Evolutionary conservation across 2,797 vertebrate genomes (phyloP).

Genomic region (Phalanger gymnotis): DNA sequence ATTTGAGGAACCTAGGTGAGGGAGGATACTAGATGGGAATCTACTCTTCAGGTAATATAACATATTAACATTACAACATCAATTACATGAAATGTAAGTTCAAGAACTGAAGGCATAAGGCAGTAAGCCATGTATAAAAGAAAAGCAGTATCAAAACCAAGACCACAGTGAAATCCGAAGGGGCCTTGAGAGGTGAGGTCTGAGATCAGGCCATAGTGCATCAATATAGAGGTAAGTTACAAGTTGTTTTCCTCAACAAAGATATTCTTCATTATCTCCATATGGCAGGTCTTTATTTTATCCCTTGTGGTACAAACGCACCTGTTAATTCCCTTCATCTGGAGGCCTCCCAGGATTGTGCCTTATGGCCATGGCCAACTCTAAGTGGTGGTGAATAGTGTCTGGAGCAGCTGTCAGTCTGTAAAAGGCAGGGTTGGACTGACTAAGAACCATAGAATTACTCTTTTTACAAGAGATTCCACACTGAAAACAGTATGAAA

Average conservation of each 20-base stretch:
- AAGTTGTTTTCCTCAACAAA: neutral
- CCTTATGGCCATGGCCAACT: neutral
- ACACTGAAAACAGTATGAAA: neutral
- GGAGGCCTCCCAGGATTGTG: neutral
- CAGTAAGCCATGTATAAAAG: neutral
- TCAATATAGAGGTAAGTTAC: neutral
- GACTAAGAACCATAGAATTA: neutral
- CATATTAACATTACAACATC: neutral
- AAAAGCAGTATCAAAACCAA: neutral
- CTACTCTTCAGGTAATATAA: neutral
- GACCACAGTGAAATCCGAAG: neutral
- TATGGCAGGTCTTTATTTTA: neutral
- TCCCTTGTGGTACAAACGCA: neutral
- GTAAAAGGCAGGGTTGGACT: neutral
- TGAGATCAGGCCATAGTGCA: neutral
- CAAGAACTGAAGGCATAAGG: neutral
- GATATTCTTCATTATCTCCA: neutral
- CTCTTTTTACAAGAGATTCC: neutral
- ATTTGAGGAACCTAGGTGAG: neutral
- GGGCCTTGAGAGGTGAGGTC: neutral
- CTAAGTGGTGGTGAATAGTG: neutral
- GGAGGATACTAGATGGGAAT: neutral
- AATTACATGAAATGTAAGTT: neutral
- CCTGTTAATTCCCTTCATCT: neutral
- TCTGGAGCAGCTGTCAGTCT: neutral